Evolutionary conservation across 2,113 vertebrate genomes (phyloP), one percentile per base, ranked within the genome.

Genomic region (Formicarius rufipectus): DNA sequence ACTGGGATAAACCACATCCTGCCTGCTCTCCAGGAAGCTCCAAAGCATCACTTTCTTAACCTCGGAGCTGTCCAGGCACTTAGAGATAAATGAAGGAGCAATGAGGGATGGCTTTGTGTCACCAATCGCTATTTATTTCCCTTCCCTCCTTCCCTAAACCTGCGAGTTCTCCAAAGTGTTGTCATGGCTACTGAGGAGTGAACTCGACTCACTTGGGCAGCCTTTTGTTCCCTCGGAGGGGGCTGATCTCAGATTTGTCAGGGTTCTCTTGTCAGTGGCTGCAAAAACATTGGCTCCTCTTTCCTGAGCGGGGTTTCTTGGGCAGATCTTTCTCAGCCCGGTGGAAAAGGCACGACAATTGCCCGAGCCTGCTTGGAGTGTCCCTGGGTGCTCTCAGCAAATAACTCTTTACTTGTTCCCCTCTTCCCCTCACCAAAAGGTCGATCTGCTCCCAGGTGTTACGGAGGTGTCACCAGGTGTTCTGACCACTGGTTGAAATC

Each of bases 111-210:
- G 0, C 74, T 90, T 52, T 62, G 64, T 67, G 49, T 80, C 9
- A 0, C 73, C 53, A 28, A 52, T 79, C 89, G 18, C 87, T 55
- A 78, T 95, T 93, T 95, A 93, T 95, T 93, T 69, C 82, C 83
- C 37, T 84, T 63, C 49, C 49, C 63, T 84, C 82, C 74, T 76
- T 40, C 67, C 87, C 80, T 73, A 87, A 89, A 92, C 56, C 56
- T 37, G 35, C 52, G 82, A 94, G 82, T 50, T 91, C 93, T 88
- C 79, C 28, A 68, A 96, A 87, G 87, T 95, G 97, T 97, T 95
- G 95, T 96, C 97, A 97, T 97, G 96, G 84, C 96, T 97, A 97
- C 97, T 96, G 95, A 87, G 64, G 64, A 95, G 74, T 93, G 91
- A 96, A 95, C 96, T 92, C 49, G 94, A 74, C 89, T 97, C 82